Conservation (phyloP, 2,113 vertebrate genomes). For the Montifringilla adamsi region DNA sequence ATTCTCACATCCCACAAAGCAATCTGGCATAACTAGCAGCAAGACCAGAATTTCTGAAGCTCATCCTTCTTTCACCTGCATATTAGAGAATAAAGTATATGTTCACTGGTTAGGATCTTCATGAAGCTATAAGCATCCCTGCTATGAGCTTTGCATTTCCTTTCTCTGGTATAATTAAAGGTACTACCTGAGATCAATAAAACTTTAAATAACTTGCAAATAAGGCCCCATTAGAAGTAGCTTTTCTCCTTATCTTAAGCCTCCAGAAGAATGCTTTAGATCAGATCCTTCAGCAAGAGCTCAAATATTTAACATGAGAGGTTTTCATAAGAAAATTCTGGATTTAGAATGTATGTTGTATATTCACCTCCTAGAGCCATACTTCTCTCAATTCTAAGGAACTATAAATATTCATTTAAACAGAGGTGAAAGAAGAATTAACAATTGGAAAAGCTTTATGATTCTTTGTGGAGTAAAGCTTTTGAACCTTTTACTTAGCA, state of each 20-base stretch:
- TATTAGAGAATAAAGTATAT: not conserved
- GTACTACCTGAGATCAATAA: not conserved
- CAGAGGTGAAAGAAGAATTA: not conserved
- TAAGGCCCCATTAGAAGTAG: not conserved
- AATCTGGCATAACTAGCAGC: constrained; percentile 52
- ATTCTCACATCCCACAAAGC: constrained; percentile 66
- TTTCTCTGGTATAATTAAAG: not conserved
- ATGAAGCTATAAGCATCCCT: not conserved
- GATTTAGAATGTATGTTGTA: not conserved
- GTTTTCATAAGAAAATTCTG: not conserved
- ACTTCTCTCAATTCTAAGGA: not conserved
- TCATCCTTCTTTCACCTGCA: not conserved
- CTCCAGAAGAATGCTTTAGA: not conserved
- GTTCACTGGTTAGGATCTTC: not conserved
- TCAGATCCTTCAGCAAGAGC: not conserved
- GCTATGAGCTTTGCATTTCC: not conserved
- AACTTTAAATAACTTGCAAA: not conserved
- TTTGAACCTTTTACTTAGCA: not conserved
- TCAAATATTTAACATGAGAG: not conserved
- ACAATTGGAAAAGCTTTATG: not conserved
- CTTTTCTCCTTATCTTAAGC: not conserved
- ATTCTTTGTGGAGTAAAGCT: not conserved
- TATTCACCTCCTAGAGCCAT: not conserved
- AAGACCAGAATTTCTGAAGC: constrained; percentile 29
- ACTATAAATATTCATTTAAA: not conserved